phyloP scores from a whole-genome alignment of 2,797 vertebrate genomes.

The Siniperca undulata region DNA sequence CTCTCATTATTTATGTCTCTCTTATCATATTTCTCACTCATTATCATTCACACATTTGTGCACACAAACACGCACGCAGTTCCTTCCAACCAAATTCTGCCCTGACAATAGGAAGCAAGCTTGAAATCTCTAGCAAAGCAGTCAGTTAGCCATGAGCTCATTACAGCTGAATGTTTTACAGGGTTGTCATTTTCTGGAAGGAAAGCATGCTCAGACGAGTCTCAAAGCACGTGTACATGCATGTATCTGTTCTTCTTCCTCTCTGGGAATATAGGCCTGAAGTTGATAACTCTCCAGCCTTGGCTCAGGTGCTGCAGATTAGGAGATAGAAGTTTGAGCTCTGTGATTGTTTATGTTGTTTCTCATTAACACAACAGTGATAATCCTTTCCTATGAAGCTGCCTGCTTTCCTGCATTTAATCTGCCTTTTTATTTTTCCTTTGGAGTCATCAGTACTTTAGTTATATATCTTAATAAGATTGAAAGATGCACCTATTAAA shows the following conservation, averaged over 20 bases:
- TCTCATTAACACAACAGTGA: conserved; percentile 32
- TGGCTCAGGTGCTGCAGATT: conserved; percentile 54
- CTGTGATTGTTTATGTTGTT: conserved; percentile 47
- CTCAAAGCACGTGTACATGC: conserved; percentile 42
- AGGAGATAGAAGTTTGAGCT: conserved; percentile 44
- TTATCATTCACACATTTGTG: neutral
- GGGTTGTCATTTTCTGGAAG: conserved; percentile 67
- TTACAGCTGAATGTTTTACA: conserved; percentile 62
- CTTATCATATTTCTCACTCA: neutral
- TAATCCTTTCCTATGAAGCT: conserved; percentile 28
- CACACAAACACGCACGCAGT: conserved; percentile 1
- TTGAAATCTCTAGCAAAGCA: conserved; percentile 23
- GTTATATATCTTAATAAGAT: conserved; percentile 20
- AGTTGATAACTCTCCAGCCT: conserved; percentile 39
- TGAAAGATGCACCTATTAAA: conserved; percentile 2
- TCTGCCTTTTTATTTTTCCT: neutral
- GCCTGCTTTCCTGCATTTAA: conserved; percentile 7
- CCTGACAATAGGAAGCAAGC: conserved; percentile 26
- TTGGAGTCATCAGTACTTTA: neutral
- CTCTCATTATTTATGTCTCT: conserved; percentile 8
- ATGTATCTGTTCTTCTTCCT: conserved; percentile 31
- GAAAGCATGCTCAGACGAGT: conserved; percentile 60
- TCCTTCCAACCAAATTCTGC: conserved; percentile 19
- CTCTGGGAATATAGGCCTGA: conserved; percentile 34
- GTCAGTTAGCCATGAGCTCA: conserved; percentile 53